A percentile compares a stretch with the other conserved stretches of the same genome.
Conservation (phyloP, 2,797 vertebrate genomes). For the Chrosomus eos region DNA sequence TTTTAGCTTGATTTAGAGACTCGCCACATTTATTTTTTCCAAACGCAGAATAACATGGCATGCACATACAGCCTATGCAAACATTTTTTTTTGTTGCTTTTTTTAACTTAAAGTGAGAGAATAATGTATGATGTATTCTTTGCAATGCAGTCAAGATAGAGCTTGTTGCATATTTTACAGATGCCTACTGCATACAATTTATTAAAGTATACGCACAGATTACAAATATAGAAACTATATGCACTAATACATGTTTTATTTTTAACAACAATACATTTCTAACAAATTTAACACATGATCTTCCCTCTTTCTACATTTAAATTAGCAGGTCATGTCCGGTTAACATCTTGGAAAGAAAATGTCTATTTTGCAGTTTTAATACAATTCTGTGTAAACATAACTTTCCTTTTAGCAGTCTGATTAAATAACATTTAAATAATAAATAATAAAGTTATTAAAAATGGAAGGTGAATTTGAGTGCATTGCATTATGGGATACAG, state of each 20-base stretch:
- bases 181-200: not conserved
- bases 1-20: conserved; percentile 20
- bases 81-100: not conserved
- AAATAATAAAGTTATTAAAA: not conserved
- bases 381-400: not conserved
- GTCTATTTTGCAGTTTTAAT: not conserved
- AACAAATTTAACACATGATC: not conserved
- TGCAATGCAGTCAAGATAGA: not conserved
- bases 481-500: not conserved
- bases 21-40: not conserved
- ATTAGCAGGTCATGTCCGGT: not conserved
- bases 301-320: not conserved
- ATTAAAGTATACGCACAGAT: not conserved
- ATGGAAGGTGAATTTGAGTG: not conserved
- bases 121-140: not conserved
- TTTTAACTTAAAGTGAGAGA: not conserved
- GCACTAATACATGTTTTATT: not conserved
- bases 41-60: not conserved
- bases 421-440: too few species aligned
- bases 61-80: not conserved
- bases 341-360: not conserved
- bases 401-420: not conserved
- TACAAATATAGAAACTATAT: not conserved
- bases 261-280: not conserved
- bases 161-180: not conserved